These are phyloP conservation scores for Atherinosoma microstoma DNA, from an alignment of 2,797 vertebrate genomes.

Conservation along the genomic window DNA sequence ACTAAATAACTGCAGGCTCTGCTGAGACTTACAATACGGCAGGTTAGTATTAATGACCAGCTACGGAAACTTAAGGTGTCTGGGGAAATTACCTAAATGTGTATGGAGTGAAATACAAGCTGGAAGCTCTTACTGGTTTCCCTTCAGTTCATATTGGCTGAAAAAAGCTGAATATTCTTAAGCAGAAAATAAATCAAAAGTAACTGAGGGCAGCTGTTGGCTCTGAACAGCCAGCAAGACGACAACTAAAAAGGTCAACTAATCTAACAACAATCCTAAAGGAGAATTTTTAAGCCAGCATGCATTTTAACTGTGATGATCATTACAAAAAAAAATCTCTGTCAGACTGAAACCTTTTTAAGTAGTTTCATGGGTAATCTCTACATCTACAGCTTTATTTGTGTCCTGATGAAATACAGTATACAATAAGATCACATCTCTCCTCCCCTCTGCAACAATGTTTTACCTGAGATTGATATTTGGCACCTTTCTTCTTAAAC, in stretches of 20 bases:
- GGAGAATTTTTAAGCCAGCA: neutral
- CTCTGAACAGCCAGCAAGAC: neutral
- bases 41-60: neutral
- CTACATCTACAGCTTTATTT: neutral
- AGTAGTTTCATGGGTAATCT: neutral
- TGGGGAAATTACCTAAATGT: neutral
- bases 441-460: neutral
- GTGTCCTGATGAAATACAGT: neutral
- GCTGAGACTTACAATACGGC: too few species aligned
- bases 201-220: neutral
- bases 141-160: neutral
- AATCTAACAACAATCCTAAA: neutral
- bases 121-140: neutral
- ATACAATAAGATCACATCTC: neutral
- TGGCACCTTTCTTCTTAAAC: conserved; percentile 63
- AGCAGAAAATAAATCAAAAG: neutral
- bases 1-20: neutral
- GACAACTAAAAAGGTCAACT: neutral
- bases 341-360: neutral
- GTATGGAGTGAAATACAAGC: neutral
- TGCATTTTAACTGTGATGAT: neutral
- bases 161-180: neutral
- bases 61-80: neutral
- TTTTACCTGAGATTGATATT: conserved; percentile 63
- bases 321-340: neutral